Evolutionary conservation across 2,113 vertebrate genomes (phyloP), one percentile per base, ranked within the genome.

Genomic region (Ochotona curzoniae): DNA sequence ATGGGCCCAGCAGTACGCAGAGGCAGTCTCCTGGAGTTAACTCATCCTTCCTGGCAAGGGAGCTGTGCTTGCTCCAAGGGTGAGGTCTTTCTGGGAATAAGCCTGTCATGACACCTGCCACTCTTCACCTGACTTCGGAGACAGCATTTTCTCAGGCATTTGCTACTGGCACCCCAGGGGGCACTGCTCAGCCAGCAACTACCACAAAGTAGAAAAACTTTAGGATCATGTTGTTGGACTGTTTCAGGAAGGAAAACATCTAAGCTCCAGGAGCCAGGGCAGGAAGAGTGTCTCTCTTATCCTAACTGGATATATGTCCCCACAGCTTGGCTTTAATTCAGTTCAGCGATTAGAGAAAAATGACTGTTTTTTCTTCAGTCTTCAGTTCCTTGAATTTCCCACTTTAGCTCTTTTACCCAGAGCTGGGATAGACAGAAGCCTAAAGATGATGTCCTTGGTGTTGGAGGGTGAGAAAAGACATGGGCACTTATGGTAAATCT

Each of bases 121-220:
- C 80, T 15, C 54, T 17, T 57, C 2, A 12, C 54, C 54, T 64
- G n/a, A n/a, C n/a, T n/a, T n/a, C n/a, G n/a, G n/a, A n/a, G n/a
- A n/a, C n/a, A n/a, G n/a, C n/a, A n/a, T n/a, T n/a, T n/a, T n/a
- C n/a, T n/a, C n/a, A n/a, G n/a, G n/a, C n/a, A n/a, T n/a, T n/a
- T 60, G 49, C 25, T 35, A 11, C 44, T 54, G 23, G 60, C 44
- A 13, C 21, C 61, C 60, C 10, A 35, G 18, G 5, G 60, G 44
- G 11, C 23, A 1, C 17, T 12, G 5, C 17, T 0, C n/a, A n/a
- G 60, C 30, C 57, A 23, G 67, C 30, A 61, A 28, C 28, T 6
- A n/a, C 0, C 21, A 11, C 35, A 0, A 14, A 63, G 30, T 10
- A 18, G 51, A 14, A 8, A 4, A 47, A 8, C 17, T 8, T n/a